phyloP scores from a whole-genome alignment of 2,888 invertebrate species.

The Coenonympha arcania region DNA sequence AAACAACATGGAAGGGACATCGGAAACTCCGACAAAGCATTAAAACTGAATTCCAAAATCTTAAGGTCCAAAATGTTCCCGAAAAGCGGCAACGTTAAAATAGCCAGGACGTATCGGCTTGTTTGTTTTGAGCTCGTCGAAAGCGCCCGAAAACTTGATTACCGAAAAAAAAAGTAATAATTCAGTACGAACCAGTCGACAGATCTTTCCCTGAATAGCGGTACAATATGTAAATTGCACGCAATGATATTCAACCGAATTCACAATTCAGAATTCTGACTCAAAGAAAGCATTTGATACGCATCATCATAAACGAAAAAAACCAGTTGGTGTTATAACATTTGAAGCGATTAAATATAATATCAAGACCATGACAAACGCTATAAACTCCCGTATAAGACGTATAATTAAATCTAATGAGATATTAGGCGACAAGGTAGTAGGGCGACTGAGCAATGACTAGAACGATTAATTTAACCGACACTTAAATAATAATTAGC shows the following conservation, averaged over 20 bases:
- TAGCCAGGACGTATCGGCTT: constrained; percentile 41
- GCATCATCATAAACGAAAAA: not conserved
- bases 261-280: constrained; percentile 40
- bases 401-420: constrained; percentile 6
- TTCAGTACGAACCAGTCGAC: constrained; percentile 50
- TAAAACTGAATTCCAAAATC: constrained; percentile 21
- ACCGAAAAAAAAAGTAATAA: constrained; percentile 61
- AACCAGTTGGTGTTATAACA: not conserved
- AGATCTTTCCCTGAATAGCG: constrained; percentile 58
- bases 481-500: constrained; percentile 67
- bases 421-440: constrained; percentile 40
- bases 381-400: not conserved
- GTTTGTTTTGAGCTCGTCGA: constrained; percentile 61
- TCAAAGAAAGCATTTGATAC: constrained; percentile 30
- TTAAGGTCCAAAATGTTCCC: constrained; percentile 28
- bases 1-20: constrained; percentile 39
- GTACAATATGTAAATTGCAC: constrained; percentile 62
- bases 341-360: not conserved
- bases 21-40: not conserved
- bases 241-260: constrained; percentile 47
- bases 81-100: constrained; percentile 34
- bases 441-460: constrained; percentile 37
- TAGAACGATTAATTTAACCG: constrained; percentile 61
- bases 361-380: constrained; percentile 2
- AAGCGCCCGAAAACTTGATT: constrained; percentile 59